These are phyloP conservation scores for Thymelicus sylvestris DNA, from an alignment of 2,888 invertebrate genomes.

Conservation along the genomic window DNA sequence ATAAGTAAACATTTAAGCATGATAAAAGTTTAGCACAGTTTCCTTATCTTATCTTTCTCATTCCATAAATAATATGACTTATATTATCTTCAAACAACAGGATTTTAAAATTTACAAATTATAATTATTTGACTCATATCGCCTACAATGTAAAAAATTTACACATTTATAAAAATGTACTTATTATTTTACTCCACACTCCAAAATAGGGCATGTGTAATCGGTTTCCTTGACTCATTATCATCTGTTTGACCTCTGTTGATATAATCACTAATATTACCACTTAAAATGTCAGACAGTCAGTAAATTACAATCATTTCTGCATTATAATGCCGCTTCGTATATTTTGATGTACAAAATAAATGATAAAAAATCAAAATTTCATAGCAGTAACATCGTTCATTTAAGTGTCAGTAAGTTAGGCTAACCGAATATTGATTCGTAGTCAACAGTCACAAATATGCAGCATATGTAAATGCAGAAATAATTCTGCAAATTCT, in stretches of 20 bases:
- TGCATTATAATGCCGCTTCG: constrained; percentile 49
- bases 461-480: too few relatives aligned
- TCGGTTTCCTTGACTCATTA: constrained; percentile 41
- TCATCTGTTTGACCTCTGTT: constrained; percentile 41
- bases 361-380: constrained; percentile 50
- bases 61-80: too few relatives aligned
- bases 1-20: neutral
- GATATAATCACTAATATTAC: constrained; percentile 45
- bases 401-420: constrained; percentile 43
- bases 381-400: constrained; percentile 45
- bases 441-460: neutral
- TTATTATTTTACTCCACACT: constrained; percentile 24
- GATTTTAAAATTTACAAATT: too few relatives aligned
- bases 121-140: neutral
- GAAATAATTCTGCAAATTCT: too few relatives aligned
- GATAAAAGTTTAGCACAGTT: neutral
- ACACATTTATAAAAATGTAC: constrained; percentile 15
- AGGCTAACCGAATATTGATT: constrained; percentile 48
- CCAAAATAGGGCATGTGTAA: constrained; percentile 38
- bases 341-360: constrained; percentile 50
- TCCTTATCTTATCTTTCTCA: too few relatives aligned
- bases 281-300: constrained; percentile 57
- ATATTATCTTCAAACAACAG: too few relatives aligned
- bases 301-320: constrained; percentile 55
- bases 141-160: constrained; percentile 42